phyloP scores from a whole-genome alignment of 1,140 invertebrate genomes.

The Calliphora vicina region DNA sequence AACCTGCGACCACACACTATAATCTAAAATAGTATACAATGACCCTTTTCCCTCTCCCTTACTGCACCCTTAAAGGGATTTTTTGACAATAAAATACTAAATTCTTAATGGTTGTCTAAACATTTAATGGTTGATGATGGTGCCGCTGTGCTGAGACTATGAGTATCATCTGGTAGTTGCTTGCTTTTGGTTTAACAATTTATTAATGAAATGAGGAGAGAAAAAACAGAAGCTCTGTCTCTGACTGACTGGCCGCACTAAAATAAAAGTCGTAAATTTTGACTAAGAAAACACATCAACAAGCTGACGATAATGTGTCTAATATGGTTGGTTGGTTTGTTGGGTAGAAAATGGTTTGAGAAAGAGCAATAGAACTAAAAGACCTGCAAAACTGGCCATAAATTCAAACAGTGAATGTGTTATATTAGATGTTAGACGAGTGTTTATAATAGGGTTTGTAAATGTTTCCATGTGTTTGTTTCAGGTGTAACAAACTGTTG shows the following conservation, averaged over 20 bases:
- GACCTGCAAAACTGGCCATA: no score
- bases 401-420: no score
- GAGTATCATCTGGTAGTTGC: background rate
- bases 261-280: background rate
- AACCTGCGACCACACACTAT: no score
- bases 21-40: no score
- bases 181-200: background rate
- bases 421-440: no score
- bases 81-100: background rate
- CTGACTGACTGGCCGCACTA: no score
- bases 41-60: no score
- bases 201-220: background rate
- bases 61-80: no score
- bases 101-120: background rate
- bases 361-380: no score
- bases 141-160: no score
- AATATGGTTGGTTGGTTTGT: background rate
- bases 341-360: no score
- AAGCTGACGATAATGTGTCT: background rate
- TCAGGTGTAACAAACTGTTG: conserved; percentile 12
- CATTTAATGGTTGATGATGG: background rate
- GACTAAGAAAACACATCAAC: background rate
- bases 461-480: background rate
- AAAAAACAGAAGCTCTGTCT: no score
- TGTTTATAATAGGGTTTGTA: background rate